These are phyloP conservation scores for Fundulus diaphanus DNA, from an alignment of 2,797 vertebrate species.

Conservation along the genomic window DNA sequence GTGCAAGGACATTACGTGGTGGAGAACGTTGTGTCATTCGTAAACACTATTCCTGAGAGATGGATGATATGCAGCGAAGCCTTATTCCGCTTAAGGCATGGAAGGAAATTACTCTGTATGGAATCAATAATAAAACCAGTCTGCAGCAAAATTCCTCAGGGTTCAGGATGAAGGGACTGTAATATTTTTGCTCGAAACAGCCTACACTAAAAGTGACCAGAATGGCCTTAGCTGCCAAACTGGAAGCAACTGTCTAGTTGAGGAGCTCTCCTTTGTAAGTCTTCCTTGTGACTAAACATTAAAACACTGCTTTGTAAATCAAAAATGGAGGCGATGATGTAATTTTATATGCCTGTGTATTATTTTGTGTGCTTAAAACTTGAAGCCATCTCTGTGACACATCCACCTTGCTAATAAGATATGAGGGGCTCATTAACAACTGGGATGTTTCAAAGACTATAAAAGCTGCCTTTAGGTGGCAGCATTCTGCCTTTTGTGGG, in stretches of 20 bases:
- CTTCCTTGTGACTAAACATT: constrained; percentile 35
- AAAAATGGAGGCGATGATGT: constrained; percentile 48
- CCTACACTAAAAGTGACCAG: constrained; percentile 40
- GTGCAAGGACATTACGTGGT: constrained; percentile 50
- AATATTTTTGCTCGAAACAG: constrained; percentile 59
- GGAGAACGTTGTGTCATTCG: constrained; percentile 74
- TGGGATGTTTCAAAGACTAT: constrained; percentile 47
- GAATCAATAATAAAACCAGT: constrained; percentile 83
- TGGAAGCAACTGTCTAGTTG: constrained; percentile 47
- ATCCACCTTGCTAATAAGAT: constrained; percentile 45
- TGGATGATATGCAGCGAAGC: constrained; percentile 79
- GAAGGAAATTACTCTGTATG: constrained; percentile 80
- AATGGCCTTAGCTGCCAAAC: constrained; percentile 52
- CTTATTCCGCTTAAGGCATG: constrained; percentile 81
- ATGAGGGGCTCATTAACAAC: constrained; percentile 40
- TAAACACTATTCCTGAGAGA: constrained; percentile 76
- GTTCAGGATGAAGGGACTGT: constrained; percentile 68
- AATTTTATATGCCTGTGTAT: constrained; percentile 49
- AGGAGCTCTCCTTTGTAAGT: neutral
- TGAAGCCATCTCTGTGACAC: constrained; percentile 10
- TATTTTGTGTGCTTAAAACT: constrained; percentile 53
- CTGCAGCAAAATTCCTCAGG: constrained; percentile 68
- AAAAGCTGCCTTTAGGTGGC: constrained; percentile 80
- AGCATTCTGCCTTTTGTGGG: constrained; percentile 72
- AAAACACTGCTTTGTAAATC: constrained; percentile 34